Base-by-base conservation (phyloP, 1,140 invertebrate species). In the Cherax quadricarinatus region DNA sequence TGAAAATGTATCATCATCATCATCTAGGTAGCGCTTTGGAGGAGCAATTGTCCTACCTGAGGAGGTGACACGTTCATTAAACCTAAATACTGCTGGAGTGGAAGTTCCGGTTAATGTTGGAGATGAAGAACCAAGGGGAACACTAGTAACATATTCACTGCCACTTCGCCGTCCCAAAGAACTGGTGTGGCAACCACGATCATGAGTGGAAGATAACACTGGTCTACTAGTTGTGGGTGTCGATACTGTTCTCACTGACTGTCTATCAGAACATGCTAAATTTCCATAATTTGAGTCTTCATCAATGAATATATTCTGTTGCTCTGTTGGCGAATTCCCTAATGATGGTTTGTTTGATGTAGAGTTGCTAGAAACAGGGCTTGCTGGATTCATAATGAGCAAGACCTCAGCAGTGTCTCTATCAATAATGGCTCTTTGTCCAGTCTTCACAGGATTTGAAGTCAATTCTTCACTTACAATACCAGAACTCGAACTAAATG, bases 1-100 rank as follows among this genome's bases (percentile, higher is more conserved):
- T 16, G 73, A 70, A 53, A 81, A 91, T n/a, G 87, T 51, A 24
- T 81, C 90, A 24, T 91, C 90, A 1, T 91, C 84, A 21, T 91
- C 90, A 66, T 91, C 84, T 41, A 86, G 62, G 79, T 91, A 91
- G 24, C 90, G 78, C 41, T 91, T 91, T 1, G 90, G 90, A 51
- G 90, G 90, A 48, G 90, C 90, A 81, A 91, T 91, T 2, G 90
- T 91, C 62, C 90, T 86, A 10, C 90, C 90, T 21, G 90, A 91
- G 48, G 90, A 86, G 21, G 78, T 81, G n/a, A 70, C 90, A n/a
- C 90, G 75, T 53, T 91, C 90, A 73, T 75, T 91, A 53, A 91
- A 91, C 62, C 84, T 91, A 73, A 91, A 91, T n/a, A 86, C 90
- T 62, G 78, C 85, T 53, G 84, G 90, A 21, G 90, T 86, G 5